Base-by-base conservation (phyloP, 1,140 invertebrate genomes). In the Drosophila azteca region DNA sequence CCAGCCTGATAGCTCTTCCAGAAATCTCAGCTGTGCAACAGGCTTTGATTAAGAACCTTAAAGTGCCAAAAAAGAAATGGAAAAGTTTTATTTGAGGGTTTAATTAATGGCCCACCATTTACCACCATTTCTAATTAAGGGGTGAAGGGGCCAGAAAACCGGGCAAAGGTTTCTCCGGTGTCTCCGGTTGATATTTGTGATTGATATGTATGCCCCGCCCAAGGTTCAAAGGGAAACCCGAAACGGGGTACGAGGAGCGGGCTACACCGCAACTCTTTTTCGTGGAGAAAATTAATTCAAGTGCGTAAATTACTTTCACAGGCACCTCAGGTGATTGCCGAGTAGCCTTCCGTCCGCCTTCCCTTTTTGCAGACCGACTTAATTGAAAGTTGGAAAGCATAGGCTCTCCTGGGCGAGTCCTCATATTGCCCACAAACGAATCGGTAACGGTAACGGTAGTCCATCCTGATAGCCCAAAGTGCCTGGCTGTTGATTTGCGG, bases 31-130 rank as follows among this genome's bases (percentile, higher is more conserved):
- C 72, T 71, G 67, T 71, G 67, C 58, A 60, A 46, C 29, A 15
- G 31, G 44, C 66, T 57, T 57, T 69, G 66, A 69, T 69, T 68
- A 68, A 69, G 44, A 68, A 39, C 66, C 51, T 55, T 41, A 49
- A 57, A 69, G 41, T 57, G 43, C 44, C 15, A 66, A 48, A 69
- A 29, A 49, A 45, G 22, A 22, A 49, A 62, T 31, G 64, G 41
- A 52, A 63, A 67, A 69, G 50, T 68, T 55, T 41, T 9, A 39
- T 50, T 80, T 50, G 46, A 60, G 62, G 55, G 49, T 54, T 79
- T 88, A 79, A 88, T 87, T 88, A 87, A 87, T 87, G 79, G 55
- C 48, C 48, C 66, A 54, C 82, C 54, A 87, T 87, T 88, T 87
- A 88, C 71, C 17, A 20, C 17, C 17, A 20, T 69, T 87, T 88